Evolutionary conservation across 23 tunicate genomes (phyloP), one percentile per base, ranked within the genome.

Genomic region (Trididemnum clinides): DNA sequence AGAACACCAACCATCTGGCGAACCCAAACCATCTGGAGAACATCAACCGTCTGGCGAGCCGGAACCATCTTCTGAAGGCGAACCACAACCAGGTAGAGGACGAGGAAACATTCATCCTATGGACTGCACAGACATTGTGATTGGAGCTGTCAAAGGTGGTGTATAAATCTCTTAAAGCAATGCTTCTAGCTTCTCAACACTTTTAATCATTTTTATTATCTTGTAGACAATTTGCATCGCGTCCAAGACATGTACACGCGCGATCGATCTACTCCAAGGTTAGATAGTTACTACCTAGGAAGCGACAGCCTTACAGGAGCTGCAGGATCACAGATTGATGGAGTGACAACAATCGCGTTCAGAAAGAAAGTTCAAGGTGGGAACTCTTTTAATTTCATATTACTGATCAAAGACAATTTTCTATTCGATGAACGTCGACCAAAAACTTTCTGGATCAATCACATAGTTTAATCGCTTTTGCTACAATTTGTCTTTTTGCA

Each of bases 211-310:
- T n/a, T n/a, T n/a, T n/a, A n/a, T n/a, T n/a, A n/a, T n/a, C n/a
- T n/a, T n/a, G n/a, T 7, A 74, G 96, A 84, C 1, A 54, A 78
- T 76, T 59, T 90, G 29, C 90, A 92, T 72, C 88, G 97, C 44
- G 87, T 92, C 1, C 91, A 88, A 39, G 97, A 92, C 77, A 87
- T 82, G 84, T 92, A 87, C 88, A 92, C 97, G n/a, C 58, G 91
- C 10, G 97, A 92, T 38, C 59, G 97, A 51, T 92, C 97, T 15
- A 87, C 97, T 20, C 97, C 97, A 1, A 50, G 86, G 28, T 54
- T 86, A 3, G 97, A 92, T 50, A 19, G 27, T 29, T 87, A 64
- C 77, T 92, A 84, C 57, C 83, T 84, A 0, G 97, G 97, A 22
- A 49, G 31, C 0, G 97, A 92, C 57, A 88, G 83, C 64, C 33